Conservation (phyloP, 2,888 invertebrate species). For the Lycocerus yunnanus region DNA sequence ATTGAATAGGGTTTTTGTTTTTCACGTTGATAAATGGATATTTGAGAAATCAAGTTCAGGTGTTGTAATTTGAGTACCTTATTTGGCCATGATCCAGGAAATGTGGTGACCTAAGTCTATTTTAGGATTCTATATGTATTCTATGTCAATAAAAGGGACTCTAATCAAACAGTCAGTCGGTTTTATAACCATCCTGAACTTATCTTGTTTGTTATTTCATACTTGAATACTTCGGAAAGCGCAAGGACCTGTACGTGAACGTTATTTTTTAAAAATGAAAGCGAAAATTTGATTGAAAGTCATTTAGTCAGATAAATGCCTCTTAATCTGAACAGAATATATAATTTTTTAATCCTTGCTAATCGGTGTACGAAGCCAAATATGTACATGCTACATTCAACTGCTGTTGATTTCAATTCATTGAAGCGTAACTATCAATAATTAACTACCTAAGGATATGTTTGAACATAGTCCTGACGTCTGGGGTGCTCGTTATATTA, state of each 20-base stretch:
- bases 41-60: background rate
- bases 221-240: background rate
- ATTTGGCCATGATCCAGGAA: constrained; percentile 1
- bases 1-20: background rate
- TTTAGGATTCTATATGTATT: background rate
- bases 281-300: too few relatives aligned
- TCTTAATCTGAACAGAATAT: too few relatives aligned
- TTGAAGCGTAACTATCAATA: too few relatives aligned
- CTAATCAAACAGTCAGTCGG: background rate
- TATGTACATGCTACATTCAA: too few relatives aligned
- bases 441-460: too few relatives aligned
- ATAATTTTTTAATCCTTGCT: too few relatives aligned
- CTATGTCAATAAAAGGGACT: constrained; percentile 1
- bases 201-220: background rate
- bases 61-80: background rate
- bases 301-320: too few relatives aligned
- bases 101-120: background rate
- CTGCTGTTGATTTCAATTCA: too few relatives aligned
- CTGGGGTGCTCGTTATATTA: too few relatives aligned
- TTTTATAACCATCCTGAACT: background rate
- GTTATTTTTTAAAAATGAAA: background rate
- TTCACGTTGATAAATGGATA: background rate
- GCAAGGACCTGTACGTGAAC: background rate
- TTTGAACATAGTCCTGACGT: too few relatives aligned
- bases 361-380: too few relatives aligned